Evolutionary conservation across 2,113 vertebrate genomes (phyloP).

Genomic region (Podiceps cristatus): DNA sequence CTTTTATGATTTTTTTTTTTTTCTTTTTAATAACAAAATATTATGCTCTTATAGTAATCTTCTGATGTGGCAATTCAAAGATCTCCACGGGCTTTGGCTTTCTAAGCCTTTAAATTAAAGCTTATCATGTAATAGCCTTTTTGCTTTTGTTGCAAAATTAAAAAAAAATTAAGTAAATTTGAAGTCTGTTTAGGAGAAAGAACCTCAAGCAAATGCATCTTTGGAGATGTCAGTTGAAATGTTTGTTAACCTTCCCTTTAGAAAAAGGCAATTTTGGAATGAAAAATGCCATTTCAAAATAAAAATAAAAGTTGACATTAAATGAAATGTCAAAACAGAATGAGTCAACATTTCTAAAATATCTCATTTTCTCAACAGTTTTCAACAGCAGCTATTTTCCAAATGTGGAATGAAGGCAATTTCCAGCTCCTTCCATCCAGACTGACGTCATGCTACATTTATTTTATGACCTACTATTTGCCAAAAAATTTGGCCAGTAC

Average conservation of each 20-base stretch:
- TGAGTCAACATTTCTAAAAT: constrained; percentile 59
- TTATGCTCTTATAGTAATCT: neutral
- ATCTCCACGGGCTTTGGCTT: neutral
- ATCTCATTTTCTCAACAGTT: constrained; percentile 6
- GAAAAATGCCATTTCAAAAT: constrained; percentile 48
- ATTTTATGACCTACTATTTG: constrained; percentile 1
- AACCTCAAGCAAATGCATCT: constrained; percentile 4
- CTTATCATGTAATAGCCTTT: neutral
- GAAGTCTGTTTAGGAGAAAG: neutral
- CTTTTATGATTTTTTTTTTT: neutral
- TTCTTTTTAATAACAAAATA: neutral
- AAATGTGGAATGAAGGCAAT: neutral
- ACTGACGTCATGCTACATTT: neutral
- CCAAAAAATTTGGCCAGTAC: neutral
- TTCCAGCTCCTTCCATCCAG: neutral
- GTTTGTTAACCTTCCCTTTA: constrained; percentile 36
- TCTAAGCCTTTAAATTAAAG: neutral
- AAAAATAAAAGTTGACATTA: constrained; percentile 60
- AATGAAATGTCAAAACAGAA: constrained; percentile 59
- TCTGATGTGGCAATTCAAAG: neutral
- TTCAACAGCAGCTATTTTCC: constrained; percentile 16
- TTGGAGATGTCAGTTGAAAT: constrained; percentile 8
- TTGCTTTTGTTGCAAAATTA: neutral
- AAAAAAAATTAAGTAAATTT: neutral
- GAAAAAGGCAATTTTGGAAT: constrained; percentile 13